phyloP scores from a whole-genome alignment of 1,140 invertebrate genomes.

The Drosophila paulistorum region DNA sequence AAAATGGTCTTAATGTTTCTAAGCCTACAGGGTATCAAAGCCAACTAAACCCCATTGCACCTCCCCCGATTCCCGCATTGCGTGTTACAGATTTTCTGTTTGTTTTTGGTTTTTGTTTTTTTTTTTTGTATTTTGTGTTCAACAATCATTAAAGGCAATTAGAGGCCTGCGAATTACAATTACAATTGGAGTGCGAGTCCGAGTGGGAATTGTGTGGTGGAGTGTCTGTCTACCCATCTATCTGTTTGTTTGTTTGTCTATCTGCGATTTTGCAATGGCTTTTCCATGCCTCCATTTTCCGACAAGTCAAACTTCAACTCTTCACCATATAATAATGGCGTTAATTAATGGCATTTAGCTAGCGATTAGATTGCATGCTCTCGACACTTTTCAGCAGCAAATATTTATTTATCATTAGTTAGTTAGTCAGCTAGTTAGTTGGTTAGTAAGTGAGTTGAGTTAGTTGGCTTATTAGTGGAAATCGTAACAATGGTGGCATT shows the following conservation, averaged over 20 bases:
- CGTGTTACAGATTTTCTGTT: slow-evolving; percentile 32
- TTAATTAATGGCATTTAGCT: slow-evolving; percentile 68
- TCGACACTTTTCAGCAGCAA: slow-evolving; percentile 68
- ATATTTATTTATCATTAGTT: slow-evolving; percentile 49
- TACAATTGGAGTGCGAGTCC: slow-evolving; percentile 51
- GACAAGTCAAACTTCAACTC: slow-evolving; percentile 12
- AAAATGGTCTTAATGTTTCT: not conserved
- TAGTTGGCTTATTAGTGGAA: slow-evolving; percentile 31
- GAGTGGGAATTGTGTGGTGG: slow-evolving; percentile 49
- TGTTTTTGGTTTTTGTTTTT: not conserved
- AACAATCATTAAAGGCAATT: slow-evolving; percentile 70
- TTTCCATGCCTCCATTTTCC: slow-evolving; percentile 16
- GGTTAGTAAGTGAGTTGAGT: slow-evolving; percentile 21
- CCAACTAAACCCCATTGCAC: not conserved
- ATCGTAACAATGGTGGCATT: slow-evolving; percentile 68
- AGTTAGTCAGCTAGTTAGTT: slow-evolving; percentile 28
- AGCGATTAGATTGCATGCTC: slow-evolving; percentile 60
- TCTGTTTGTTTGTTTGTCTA: slow-evolving; percentile 11
- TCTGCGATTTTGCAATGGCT: slow-evolving; percentile 46
- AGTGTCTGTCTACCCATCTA: slow-evolving; percentile 19
- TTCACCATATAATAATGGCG: slow-evolving; percentile 33
- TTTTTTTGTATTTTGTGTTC: slow-evolving; percentile 21
- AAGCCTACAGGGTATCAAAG: slow-evolving; percentile 3
- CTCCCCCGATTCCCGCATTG: not conserved
- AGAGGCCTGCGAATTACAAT: slow-evolving; percentile 44